Evolutionary conservation across 2,797 vertebrate genomes (phyloP).

Genomic region (Huso huso): DNA sequence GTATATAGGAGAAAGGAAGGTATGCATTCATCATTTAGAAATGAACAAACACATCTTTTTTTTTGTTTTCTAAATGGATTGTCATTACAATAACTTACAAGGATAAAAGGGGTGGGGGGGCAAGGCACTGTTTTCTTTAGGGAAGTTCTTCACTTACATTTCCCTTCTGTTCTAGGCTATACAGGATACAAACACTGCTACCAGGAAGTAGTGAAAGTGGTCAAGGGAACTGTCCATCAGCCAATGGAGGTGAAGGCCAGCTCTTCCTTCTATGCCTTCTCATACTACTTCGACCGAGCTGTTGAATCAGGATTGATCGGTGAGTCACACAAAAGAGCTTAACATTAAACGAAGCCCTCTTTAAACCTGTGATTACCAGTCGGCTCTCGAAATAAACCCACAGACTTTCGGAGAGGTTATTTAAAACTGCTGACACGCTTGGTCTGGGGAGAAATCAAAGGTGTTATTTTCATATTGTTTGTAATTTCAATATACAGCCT

Average conservation of each 20-base stretch:
- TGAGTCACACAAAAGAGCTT: conserved; percentile 47
- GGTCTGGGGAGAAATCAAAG: conserved; percentile 13
- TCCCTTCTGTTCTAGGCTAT: conserved; percentile 55
- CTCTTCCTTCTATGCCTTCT: conserved; percentile 92
- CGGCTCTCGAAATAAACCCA: neutral
- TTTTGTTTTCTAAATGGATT: too few relatives aligned
- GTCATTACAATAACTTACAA: too few relatives aligned
- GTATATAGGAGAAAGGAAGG: too few relatives aligned
- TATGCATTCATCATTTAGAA: too few relatives aligned
- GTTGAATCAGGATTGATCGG: conserved; percentile 84
- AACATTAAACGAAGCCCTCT: conserved; percentile 13
- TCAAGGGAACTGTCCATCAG: conserved; percentile 84
- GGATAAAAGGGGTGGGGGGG: too few relatives aligned
- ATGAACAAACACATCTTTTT: too few relatives aligned
- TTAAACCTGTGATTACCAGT: conserved; percentile 2
- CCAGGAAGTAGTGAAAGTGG: conserved; percentile 77
- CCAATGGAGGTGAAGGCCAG: conserved; percentile 79
- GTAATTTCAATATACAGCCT: too few relatives aligned
- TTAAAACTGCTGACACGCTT: conserved; percentile 32
- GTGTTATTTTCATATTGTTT: neutral
- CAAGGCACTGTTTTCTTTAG: too few relatives aligned
- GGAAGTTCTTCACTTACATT: neutral
- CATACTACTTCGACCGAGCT: conserved; percentile 91
- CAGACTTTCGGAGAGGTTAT: conserved; percentile 23
- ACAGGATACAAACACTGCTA: conserved; percentile 90